A percentile compares a stretch with the other conserved stretches of the same genome.
These are phyloP conservation scores for Macaca mulatta DNA, from an alignment of 2,113 vertebrate genomes.

Conservation along the genomic window DNA sequence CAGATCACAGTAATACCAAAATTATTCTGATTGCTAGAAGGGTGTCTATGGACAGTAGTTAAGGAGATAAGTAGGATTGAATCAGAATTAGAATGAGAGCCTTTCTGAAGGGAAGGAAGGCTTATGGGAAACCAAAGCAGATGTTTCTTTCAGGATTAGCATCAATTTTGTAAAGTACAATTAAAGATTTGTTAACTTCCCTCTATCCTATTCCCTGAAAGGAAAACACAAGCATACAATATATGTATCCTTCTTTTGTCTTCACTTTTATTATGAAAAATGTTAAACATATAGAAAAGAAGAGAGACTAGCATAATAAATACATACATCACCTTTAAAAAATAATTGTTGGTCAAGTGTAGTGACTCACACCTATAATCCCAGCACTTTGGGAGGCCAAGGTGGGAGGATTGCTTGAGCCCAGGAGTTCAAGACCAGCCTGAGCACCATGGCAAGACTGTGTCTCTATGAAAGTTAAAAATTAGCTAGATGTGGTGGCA, in stretches of 20 bases:
- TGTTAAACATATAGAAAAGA: background rate
- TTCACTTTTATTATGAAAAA: background rate
- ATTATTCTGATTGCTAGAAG: background rate
- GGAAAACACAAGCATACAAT: background rate
- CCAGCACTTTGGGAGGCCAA: too few species aligned
- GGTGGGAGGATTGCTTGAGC: too few species aligned
- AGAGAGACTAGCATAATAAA: background rate
- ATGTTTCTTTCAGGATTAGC: background rate
- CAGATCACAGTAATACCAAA: constrained; percentile 26
- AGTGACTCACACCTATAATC: too few species aligned
- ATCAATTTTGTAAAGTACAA: background rate
- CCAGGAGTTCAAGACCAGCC: too few species aligned
- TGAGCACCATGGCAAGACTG: too few species aligned
- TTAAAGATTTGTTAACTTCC: background rate
- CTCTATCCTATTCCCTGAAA: background rate
- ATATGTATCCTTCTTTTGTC: background rate
- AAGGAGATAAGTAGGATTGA: background rate
- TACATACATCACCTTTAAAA: background rate
- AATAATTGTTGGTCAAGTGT: background rate
- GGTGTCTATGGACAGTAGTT: background rate
- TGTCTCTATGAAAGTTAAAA: too few species aligned
- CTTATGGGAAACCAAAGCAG: background rate
- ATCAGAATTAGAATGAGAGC: background rate
- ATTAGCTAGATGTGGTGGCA: too few species aligned
- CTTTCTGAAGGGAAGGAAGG: background rate